Base-by-base conservation (phyloP, 1,140 invertebrate genomes). In the Helicoverpa zea region DNA sequence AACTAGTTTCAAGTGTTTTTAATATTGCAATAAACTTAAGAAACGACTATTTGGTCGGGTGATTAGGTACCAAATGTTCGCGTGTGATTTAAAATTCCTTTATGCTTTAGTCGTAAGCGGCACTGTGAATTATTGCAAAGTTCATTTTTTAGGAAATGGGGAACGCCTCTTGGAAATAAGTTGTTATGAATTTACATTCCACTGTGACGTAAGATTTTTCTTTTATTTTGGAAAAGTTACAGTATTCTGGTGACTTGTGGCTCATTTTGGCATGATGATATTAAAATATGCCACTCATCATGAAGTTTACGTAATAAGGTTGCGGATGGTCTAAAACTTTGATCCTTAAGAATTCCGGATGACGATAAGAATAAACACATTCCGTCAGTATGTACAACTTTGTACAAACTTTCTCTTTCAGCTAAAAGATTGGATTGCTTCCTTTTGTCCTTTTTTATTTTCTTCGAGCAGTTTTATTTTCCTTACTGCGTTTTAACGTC, bases 341-440 rank as follows among this genome's bases (percentile, higher is more conserved):
- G 52, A 73, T 35, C 52, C n/a, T 43, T 52, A 35, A 73, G 29
- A 58, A 73, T 35, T 73, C 52, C 5, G 49, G 23, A 73, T 73
- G 70, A 73, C 30, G 52, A 54, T 58, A 58, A 73, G 51, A 73
- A 58, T 73, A 73, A 73, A 73, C 49, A 70, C 66, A 70, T 54
- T 70, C 51, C 63, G 61, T 66, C 61, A 66, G 63, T 43, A 23
- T 58, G 63, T 78, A 52, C 59, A 58, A 58, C 29, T 58, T 74
- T 74, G 30, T 14, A 14, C 3, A n/a, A 77, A 77, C 59, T 77
- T 77, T 77, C 59, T 77, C 49, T 80, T 73, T 80, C 68, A 49
- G 68, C 54, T 80, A 80, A 80, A 80, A 80, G 78, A 80, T 80
- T 80, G 78, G 78, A 80, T 80, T 70, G 68, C 66, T 72, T 80